phyloP scores from a whole-genome alignment of 2,113 vertebrate species.

The Nannobrachium achirus region DNA sequence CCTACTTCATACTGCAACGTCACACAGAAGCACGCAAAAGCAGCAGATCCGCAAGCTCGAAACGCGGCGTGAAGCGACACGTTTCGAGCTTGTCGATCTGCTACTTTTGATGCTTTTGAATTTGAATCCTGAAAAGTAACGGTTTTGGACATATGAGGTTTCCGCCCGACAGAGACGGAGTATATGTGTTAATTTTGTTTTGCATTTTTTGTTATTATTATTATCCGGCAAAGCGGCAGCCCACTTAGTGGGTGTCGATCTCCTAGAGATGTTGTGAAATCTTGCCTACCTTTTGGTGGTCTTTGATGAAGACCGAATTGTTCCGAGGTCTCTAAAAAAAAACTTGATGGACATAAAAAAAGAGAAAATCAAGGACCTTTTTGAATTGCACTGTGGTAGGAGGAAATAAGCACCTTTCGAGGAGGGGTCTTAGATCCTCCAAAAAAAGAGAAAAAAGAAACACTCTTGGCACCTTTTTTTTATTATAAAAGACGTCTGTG shows the following conservation, averaged over 20 bases:
- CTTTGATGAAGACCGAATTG: conserved; percentile 62
- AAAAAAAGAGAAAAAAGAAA: conserved; percentile 37
- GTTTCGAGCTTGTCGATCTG: no score
- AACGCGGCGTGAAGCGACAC: no score
- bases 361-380: conserved; percentile 55
- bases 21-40: no score
- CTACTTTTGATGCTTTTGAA: no score
- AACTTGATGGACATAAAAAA: conserved; percentile 56
- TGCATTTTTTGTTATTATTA: conserved; percentile 34
- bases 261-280: conserved; percentile 34
- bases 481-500: conserved; percentile 23
- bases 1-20: no score
- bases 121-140: no score
- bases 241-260: conserved; percentile 45
- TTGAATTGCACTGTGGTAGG: conserved; percentile 75
- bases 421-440: conserved; percentile 44
- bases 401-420: conserved; percentile 63
- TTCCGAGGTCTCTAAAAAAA: conserved; percentile 62
- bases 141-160: no score
- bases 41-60: no score
- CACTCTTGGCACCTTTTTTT: conserved; percentile 55
- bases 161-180: no score
- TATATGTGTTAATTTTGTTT: neutral
- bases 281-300: conserved; percentile 67
- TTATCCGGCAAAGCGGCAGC: conserved; percentile 42